Conservation (phyloP, 1,140 invertebrate genomes). For the Magallana gigas region DNA sequence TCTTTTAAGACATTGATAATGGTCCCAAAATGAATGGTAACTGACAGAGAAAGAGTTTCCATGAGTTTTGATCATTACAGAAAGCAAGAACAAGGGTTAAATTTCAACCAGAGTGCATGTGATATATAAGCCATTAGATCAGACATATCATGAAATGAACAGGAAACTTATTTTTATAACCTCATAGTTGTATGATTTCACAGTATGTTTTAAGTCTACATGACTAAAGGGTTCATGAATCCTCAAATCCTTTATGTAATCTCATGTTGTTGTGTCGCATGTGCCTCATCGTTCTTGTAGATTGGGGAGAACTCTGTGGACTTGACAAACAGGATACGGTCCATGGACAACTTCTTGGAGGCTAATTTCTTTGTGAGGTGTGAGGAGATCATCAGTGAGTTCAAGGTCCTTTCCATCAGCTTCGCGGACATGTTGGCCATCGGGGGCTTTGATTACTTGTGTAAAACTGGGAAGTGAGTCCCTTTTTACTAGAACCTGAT, state of each 20-base stretch:
- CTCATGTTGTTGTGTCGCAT: neutral
- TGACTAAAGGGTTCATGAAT: too few species aligned
- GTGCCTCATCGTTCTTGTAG: constrained; percentile 51
- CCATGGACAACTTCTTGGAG: constrained; percentile 84
- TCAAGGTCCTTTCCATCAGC: constrained; percentile 86
- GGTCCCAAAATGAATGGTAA: too few species aligned
- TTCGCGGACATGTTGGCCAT: constrained; percentile 88
- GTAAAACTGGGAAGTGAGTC: constrained; percentile 73
- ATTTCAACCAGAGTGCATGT: too few species aligned
- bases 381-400: constrained; percentile 86
- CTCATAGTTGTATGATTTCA: too few species aligned
- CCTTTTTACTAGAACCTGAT: constrained; percentile 34
- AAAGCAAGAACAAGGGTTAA: too few species aligned
- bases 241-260: neutral
- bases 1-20: too few species aligned
- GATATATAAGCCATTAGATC: too few species aligned
- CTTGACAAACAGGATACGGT: constrained; percentile 85
- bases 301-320: constrained; percentile 82
- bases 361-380: constrained; percentile 85
- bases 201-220: too few species aligned
- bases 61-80: too few species aligned
- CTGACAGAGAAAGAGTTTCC: too few species aligned
- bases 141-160: too few species aligned
- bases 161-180: too few species aligned
- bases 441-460: constrained; percentile 85